phyloP scores from a whole-genome alignment of 2,113 vertebrate genomes.

The Zootoca vivipara region DNA sequence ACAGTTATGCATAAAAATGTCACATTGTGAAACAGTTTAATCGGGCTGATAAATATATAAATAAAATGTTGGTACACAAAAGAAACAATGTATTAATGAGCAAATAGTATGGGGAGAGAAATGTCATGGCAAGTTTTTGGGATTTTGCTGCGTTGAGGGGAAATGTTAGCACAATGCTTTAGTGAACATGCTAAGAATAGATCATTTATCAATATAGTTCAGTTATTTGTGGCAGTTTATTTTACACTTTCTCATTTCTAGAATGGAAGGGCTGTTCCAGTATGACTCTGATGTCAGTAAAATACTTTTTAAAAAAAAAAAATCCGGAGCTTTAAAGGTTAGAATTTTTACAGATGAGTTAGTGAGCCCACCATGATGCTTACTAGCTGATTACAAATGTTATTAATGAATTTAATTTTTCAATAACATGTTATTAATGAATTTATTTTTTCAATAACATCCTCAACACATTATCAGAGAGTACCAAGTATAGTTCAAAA shows the following conservation, averaged over 20 bases:
- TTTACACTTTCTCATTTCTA: neutral
- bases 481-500: too few species aligned
- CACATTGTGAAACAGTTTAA: neutral
- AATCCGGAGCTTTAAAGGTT: too few species aligned
- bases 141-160: neutral
- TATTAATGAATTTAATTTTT: too few species aligned
- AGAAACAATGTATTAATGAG: neutral
- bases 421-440: too few species aligned
- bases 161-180: neutral
- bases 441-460: too few species aligned
- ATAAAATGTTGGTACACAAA: neutral
- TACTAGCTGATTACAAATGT: too few species aligned
- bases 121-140: neutral
- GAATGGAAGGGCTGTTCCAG: neutral
- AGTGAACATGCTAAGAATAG: neutral
- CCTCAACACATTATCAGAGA: too few species aligned
- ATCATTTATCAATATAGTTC: neutral
- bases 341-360: too few species aligned
- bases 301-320: too few species aligned
- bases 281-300: too few species aligned
- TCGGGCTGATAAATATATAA: neutral
- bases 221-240: neutral
- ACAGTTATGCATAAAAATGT: slow-evolving; percentile 1
- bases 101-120: slow-evolving; percentile 2
- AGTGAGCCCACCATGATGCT: too few species aligned